Conservation (phyloP, 2,888 invertebrate species). For the Drosophila flavopinicola region DNA sequence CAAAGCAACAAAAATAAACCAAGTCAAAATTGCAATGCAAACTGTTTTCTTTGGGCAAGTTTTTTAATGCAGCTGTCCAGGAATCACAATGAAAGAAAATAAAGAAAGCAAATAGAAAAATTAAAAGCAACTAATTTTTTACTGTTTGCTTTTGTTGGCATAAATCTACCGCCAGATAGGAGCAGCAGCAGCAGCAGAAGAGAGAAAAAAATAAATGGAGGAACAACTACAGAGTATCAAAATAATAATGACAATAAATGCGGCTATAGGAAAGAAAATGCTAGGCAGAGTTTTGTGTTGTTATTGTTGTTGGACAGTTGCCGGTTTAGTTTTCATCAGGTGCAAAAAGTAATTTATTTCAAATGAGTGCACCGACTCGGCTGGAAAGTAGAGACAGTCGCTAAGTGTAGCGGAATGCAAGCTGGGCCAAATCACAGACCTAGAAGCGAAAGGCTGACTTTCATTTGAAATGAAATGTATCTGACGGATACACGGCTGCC, state of each 20-base stretch:
- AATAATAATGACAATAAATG: constrained; percentile 79
- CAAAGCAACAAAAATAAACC: constrained; percentile 63
- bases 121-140: constrained; percentile 50
- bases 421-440: constrained; percentile 36
- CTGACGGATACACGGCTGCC: constrained; percentile 54
- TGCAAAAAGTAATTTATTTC: constrained; percentile 81
- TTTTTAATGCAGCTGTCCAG: constrained; percentile 69
- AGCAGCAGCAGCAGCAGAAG: constrained; percentile 22
- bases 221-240: constrained; percentile 56
- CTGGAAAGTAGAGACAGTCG: constrained; percentile 33
- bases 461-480: constrained; percentile 62
- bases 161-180: constrained; percentile 69
- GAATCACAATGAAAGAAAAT: constrained; percentile 26
- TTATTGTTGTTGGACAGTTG: constrained; percentile 23
- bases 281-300: constrained; percentile 34
- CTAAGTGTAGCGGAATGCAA: constrained; percentile 30
- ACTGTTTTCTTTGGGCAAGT: constrained; percentile 70
- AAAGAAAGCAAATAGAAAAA: constrained; percentile 7
- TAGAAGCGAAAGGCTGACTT: constrained; percentile 64
- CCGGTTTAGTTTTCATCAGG: constrained; percentile 75
- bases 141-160: constrained; percentile 71
- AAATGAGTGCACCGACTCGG: constrained; percentile 68
- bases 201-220: constrained; percentile 26
- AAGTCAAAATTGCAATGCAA: constrained; percentile 74
- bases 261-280: constrained; percentile 41